Base-by-base conservation (phyloP, 2,888 invertebrate species). In the Leuctra nigra region DNA sequence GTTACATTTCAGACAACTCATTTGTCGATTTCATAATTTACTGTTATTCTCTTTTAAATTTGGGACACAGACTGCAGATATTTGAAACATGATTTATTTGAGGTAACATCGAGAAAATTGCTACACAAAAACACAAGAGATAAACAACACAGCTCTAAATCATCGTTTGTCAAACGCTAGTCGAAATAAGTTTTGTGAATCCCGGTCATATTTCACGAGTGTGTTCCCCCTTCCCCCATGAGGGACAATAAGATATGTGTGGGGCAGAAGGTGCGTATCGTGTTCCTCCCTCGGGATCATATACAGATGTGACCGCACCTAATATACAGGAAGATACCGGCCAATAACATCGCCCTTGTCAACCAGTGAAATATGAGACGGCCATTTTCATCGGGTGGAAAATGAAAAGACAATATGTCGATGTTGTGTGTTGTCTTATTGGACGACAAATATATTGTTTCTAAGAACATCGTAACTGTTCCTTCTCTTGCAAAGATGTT, bases 281-380 rank as follows among this genome's bases (percentile, higher is more conserved):
- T 13, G 44, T 14, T 2, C 44, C 22, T 44, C 44, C 44, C 44
- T 4, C 18, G 23, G 44, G 44, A 23, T 23, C 22, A 11, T 20
- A 33, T 20, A n/a, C 50, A 50, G 50, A 29, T 50, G 50, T 50
- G 50, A 7, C 4, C 50, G 54, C 60, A 58, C 58, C 59, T 60
- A 56, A 60, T 60, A 60, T 60, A 58, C 4, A 33, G 18, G 44
- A 22, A 18, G 44, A 44, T 44, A 20, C 23, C 50, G 58, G 16
- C n/a, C n/a, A n/a, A n/a, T n/a, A n/a, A n/a, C n/a, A n/a, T n/a
- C n/a, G n/a, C n/a, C n/a, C n/a, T 56, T 60, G 60, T 58, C 60
- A 60, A 35, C 14, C 1, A 11, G 53, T 56, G 60, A 58, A 58
- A 60, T 60, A 60, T 58, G 54, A 56, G 20, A 24, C 56, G 25